Base-by-base conservation (phyloP, 2,797 vertebrate genomes). In the Poecilia velifera region DNA sequence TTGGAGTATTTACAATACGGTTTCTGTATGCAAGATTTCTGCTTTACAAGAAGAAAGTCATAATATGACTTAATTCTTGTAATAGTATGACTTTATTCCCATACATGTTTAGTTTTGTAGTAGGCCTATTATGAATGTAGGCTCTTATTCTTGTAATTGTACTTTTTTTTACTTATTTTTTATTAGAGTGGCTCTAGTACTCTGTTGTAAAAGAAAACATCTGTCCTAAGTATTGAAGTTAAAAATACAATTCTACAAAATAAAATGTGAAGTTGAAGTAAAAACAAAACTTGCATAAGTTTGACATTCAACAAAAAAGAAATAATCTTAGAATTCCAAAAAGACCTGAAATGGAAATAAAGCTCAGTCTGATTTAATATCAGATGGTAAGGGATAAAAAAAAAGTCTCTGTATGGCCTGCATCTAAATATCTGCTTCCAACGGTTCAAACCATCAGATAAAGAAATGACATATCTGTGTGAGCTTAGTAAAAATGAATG, bases 401-500 rank as follows among this genome's bases (percentile, higher is more conserved):
- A 70, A 39, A 66, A 20, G 6, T 43, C 2, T 22, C 4, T 43
- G 43, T 39, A n/a, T 41, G 1, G 22, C 41, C 25, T 13, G 22
- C 4, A 22, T 66, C 34, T 36, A 66, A 43, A 43, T 43, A 43
- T 70, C 4, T 41, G 3, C 8, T 43, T n/a, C 0, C 25, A 70
- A 13, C 2, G 0, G 20, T 41, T 68, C 36, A 68, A 41, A 86
- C 83, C 80, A 84, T 62, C 13, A 62, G 57, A 62, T 14, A 85
- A 87, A 80, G 73, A 80, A 76, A 79, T 72, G 82, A 74, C 79
- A 6, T n/a, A 86, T 53, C 43, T 62, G 7, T 89, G 89, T 84
- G 76, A 84, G 76, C 77, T 83, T 64, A 34, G 80, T 85, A 77
- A 85, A 76, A 81, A 39, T 72, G 76, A 91, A 82, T 83, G 79